Evolutionary conservation across 2,113 vertebrate genomes (phyloP).

Genomic region (Lichenostomus cassidix): DNA sequence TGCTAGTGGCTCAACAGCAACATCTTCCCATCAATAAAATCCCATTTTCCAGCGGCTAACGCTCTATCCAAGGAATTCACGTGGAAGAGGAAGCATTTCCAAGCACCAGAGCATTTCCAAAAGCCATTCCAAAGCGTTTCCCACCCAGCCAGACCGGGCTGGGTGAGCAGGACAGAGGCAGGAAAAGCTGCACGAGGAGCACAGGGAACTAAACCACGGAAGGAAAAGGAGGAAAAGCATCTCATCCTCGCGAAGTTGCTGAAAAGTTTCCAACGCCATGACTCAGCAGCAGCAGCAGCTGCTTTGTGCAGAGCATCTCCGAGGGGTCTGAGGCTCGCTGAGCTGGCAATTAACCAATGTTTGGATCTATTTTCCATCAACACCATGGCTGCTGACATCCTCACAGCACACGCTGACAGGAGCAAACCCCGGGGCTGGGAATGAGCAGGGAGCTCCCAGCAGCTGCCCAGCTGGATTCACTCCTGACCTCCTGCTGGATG

Average conservation of each 20-base stretch:
- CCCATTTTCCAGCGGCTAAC: accelerated
- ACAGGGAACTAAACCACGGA: neutral
- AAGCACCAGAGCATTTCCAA: neutral
- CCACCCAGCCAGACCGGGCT: no score
- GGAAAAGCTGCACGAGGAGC: neutral
- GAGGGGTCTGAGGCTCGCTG: neutral
- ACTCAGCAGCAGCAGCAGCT: neutral
- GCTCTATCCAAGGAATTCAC: accelerated
- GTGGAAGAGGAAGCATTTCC: neutral
- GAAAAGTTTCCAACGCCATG: neutral
- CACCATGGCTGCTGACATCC: neutral
- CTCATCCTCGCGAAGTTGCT: neutral
- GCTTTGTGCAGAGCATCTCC: neutral
- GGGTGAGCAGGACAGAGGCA: neutral
- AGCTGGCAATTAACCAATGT: neutral
- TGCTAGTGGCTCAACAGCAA: no score
- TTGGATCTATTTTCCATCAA: conserved; percentile 1
- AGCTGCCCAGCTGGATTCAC: neutral
- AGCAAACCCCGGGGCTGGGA: neutral
- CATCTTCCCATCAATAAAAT: neutral
- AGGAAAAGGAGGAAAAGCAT: neutral
- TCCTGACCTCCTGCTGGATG: neutral
- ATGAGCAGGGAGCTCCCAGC: neutral
- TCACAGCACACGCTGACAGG: neutral
- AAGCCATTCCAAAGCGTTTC: no score